phyloP scores from a whole-genome alignment of 2,113 vertebrate species.

The Ursus arctos region DNA sequence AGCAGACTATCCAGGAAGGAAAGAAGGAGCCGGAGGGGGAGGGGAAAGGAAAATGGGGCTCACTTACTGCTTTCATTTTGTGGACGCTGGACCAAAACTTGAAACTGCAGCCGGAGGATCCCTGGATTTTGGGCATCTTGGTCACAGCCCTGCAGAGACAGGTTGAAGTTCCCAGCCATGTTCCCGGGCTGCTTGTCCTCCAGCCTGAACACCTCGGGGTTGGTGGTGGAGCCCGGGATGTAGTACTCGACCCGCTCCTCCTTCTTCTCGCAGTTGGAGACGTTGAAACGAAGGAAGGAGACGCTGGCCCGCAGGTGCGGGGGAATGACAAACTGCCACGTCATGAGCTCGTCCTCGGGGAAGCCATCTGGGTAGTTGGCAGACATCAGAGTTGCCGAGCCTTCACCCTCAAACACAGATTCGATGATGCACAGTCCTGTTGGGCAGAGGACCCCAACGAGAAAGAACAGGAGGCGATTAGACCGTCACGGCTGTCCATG shows the following conservation, averaged over 20 bases:
- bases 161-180: constrained; percentile 91
- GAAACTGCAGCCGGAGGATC: constrained; percentile 89
- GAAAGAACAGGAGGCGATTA: neutral
- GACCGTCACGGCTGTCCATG: neutral
- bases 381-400: constrained; percentile 89
- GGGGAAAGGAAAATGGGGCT: neutral
- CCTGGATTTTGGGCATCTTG: constrained; percentile 86
- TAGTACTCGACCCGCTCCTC: constrained; percentile 90
- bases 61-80: constrained; percentile 88
- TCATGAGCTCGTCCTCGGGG: constrained; percentile 90
- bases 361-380: constrained; percentile 91
- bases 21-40: neutral
- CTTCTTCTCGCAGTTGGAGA: constrained; percentile 90
- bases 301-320: constrained; percentile 92
- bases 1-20: neutral
- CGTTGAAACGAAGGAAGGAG: constrained; percentile 86
- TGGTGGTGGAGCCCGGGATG: constrained; percentile 79
- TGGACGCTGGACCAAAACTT: constrained; percentile 86
- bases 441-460: neutral
- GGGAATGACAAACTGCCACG: constrained; percentile 93
- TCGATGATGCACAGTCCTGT: constrained; percentile 91
- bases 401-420: constrained; percentile 89
- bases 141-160: constrained; percentile 93
- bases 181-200: constrained; percentile 89
- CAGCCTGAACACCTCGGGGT: constrained; percentile 84